These are phyloP conservation scores for Drosophila auraria DNA, from an alignment of 1,140 invertebrate genomes.

Conservation along the genomic window DNA sequence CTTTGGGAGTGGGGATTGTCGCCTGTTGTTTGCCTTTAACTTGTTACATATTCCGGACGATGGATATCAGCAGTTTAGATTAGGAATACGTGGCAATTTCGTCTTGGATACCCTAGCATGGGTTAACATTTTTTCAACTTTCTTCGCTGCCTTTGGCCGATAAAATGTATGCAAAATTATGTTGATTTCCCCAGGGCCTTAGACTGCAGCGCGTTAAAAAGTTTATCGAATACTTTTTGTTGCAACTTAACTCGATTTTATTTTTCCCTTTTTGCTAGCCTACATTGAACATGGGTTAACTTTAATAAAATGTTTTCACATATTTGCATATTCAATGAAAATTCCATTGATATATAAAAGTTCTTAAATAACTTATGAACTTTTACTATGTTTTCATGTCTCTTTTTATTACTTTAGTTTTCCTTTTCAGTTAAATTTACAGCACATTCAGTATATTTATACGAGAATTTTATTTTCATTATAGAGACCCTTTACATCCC, in stretches of 20 bases:
- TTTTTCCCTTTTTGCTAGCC: not conserved
- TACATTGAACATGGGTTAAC: not conserved
- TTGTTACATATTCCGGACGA: constrained; percentile 79
- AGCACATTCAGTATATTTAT: not conserved
- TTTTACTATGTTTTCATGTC: too few relatives aligned
- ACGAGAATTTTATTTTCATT: not conserved
- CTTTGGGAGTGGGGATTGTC: constrained; percentile 35
- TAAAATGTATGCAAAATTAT: constrained; percentile 77
- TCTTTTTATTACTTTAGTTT: too few relatives aligned
- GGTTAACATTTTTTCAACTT: constrained; percentile 55
- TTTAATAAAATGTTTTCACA: not conserved
- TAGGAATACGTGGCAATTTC: constrained; percentile 51
- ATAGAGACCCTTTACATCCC: not conserved
- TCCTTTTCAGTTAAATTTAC: not conserved
- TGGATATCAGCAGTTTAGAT: constrained; percentile 75
- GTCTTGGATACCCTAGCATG: not conserved
- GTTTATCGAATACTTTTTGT: constrained; percentile 55
- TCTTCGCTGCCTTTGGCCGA: constrained; percentile 32
- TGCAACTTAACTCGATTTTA: constrained; percentile 44
- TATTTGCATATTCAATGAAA: constrained; percentile 6
- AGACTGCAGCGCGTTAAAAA: constrained; percentile 67
- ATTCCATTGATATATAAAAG: not conserved
- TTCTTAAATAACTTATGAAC: not conserved
- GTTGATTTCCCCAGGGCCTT: constrained; percentile 75
- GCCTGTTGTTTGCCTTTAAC: constrained; percentile 70